Conservation (phyloP, 2,888 invertebrate genomes). For the Cyclophora punctaria region DNA sequence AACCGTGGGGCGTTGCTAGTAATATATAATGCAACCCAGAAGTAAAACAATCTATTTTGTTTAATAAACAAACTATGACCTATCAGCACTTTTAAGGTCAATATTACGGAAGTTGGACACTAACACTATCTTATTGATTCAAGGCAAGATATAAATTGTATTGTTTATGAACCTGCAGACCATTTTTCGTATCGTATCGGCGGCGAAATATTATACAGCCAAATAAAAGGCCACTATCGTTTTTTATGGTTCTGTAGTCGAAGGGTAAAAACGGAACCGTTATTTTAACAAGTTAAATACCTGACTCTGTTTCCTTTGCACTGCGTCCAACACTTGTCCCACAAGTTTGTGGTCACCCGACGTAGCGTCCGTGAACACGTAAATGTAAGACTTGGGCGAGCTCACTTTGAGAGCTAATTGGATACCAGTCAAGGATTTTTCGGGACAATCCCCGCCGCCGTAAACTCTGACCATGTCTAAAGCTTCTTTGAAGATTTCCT, state of each 20-base stretch:
- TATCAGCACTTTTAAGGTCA: neutral
- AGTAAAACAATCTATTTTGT: too few species aligned
- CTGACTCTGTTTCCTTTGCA: constrained; percentile 83
- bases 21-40: too few species aligned
- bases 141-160: too few species aligned
- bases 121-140: too few species aligned
- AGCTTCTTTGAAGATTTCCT: constrained; percentile 73
- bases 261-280: neutral
- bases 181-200: too few species aligned
- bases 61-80: too few species aligned
- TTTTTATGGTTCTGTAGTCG: neutral
- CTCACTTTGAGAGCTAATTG: constrained; percentile 78
- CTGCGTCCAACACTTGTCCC: constrained; percentile 77
- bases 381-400: constrained; percentile 80
- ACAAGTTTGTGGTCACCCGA: constrained; percentile 79
- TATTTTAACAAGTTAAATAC: constrained; percentile 39
- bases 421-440: constrained; percentile 81
- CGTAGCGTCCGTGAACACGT: constrained; percentile 85
- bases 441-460: constrained; percentile 85
- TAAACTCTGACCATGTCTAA: constrained; percentile 74
- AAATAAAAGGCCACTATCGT: too few species aligned
- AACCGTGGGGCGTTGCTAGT: too few species aligned
- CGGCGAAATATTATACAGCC: too few species aligned
- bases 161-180: too few species aligned
- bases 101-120: constrained; percentile 2